Evolutionary conservation across 1,140 invertebrate genomes (phyloP), one percentile per base, ranked within the genome.

Genomic region (Lordiphosa stackelbergi): DNA sequence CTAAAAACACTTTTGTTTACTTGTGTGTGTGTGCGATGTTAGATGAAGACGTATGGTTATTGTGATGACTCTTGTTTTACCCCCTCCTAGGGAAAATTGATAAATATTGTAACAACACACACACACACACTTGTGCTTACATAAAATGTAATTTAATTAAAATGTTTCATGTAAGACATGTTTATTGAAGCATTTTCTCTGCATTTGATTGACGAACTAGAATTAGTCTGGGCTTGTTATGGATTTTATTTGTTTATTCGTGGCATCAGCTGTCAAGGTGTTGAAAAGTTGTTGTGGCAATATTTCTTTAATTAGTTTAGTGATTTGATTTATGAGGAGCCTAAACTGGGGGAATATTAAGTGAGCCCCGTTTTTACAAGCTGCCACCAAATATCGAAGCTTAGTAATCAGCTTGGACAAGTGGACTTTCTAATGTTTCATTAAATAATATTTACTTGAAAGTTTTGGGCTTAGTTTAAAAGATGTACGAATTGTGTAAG

Each of bases 141-240:
- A 60, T 56, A 61, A 81, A 83, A 73, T 81, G 83, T 81, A 81
- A 81, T 81, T 81, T 81, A 81, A 81, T 81, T 81, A 81, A 81
- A 81, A 77, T 81, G 77, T 81, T 81, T 75, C 77, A 72, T 83
- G 75, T 81, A 77, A 81, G 75, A 81, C 75, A 83, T 83, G 77
- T 83, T 81, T 81, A 81, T 83, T 83, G 77, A 81, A 77, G 53
- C 75, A 83, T 83, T 81, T 77, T 83, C 71, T 61, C 45, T 49
- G 38, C 59, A 74, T 83, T 81, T 83, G 75, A 81, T 81, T 83
- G 75, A 81, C 77, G 77, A 56, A 75, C 66, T 49, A 60, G 71
- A 58, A 38, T 48, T 62, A 48, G 59, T 41, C 58, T 16, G 12
- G 9, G 38, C 41, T 36, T 47, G 19, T 58, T 45, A 38, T 22